Evolutionary conservation across 2,797 vertebrate species (phyloP), one percentile per base, ranked within the genome.

Genomic region (Enteromius fasciolatus): DNA sequence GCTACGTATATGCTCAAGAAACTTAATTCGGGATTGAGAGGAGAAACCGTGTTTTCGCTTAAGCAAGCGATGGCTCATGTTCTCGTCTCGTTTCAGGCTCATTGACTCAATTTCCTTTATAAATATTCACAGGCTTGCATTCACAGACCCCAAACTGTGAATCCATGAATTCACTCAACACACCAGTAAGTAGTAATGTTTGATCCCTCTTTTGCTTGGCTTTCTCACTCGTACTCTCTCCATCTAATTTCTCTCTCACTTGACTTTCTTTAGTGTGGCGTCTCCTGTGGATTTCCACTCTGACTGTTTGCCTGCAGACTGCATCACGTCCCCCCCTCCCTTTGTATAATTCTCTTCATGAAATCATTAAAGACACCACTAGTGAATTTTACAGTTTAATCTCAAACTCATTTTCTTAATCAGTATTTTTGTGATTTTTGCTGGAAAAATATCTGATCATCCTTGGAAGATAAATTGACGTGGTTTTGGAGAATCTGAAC

Each of bases 271-370:
- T 25, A 70, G 57, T 36, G 18, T 81, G 33, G 74, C 52, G 52
- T 86, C 80, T 89, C 85, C 80, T 66, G 80, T 70, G 83, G 87
- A 87, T 85, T 86, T 88, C 75, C 81, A 83, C 83, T 69, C 75
- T 63, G 50, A 85, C 54, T 87, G 88, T 89, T 83, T 82, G 84
- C 87, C 88, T 91, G 83, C 68, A 83, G 86, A 76, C 88, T 83
- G 77, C 75, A 91, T 91, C 52, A 83, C 76, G 84, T 89, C 90
- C 9, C 39, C 9, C 9, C 39, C 39, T 2, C 76, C 75, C 52
- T 54, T 44, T 77, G 50, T 23, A 64, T 83, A 87, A 81, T 87
- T 87, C 90, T 89, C 87, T 80, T 78, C 83, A 80, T 64, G 20
- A 67, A 48, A 78, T 33, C 20, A 61, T 36, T 73, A 73, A 72